These are phyloP conservation scores for Cherax destructor DNA, from an alignment of 1,140 invertebrate species.

Conservation along the genomic window DNA sequence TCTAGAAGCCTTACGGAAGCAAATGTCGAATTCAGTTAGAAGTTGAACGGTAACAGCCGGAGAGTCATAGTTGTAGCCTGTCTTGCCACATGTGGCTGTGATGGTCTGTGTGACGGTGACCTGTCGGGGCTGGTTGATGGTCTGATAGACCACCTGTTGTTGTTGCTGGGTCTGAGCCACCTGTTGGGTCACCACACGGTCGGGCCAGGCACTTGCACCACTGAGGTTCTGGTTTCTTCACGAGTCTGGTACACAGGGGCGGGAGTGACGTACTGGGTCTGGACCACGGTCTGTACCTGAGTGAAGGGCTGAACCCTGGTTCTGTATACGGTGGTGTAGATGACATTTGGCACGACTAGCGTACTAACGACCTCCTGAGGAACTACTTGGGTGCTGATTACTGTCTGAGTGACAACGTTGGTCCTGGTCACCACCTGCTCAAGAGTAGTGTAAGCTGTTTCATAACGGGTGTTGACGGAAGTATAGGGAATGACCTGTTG, in stretches of 20 bases:
- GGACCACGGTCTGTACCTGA: constrained; percentile 59
- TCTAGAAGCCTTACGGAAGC: neutral
- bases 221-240: constrained; percentile 47
- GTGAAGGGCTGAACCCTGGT: constrained; percentile 61
- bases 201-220: constrained; percentile 51
- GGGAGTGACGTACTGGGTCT: constrained; percentile 50
- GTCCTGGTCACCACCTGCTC: constrained; percentile 64
- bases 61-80: constrained; percentile 63
- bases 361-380: constrained; percentile 61
- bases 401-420: constrained; percentile 56
- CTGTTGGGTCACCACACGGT: constrained; percentile 50
- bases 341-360: constrained; percentile 44
- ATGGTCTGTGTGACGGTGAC: constrained; percentile 58
- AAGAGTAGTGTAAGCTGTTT: constrained; percentile 42
- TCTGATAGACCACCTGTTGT: constrained; percentile 56
- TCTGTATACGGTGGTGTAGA: constrained; percentile 50
- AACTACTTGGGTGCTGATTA: constrained; percentile 50
- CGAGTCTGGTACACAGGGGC: constrained; percentile 39
- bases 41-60: constrained; percentile 12
- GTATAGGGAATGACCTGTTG: constrained; percentile 58
- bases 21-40: neutral
- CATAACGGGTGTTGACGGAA: constrained; percentile 52
- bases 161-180: constrained; percentile 56
- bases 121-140: constrained; percentile 54
- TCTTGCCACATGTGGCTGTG: constrained; percentile 45